Percentiles rank a stretch among this genome's conserved stretches.
Evolutionary conservation across 2,797 vertebrate genomes (phyloP).

Genomic region (Ciconia nigra): DNA sequence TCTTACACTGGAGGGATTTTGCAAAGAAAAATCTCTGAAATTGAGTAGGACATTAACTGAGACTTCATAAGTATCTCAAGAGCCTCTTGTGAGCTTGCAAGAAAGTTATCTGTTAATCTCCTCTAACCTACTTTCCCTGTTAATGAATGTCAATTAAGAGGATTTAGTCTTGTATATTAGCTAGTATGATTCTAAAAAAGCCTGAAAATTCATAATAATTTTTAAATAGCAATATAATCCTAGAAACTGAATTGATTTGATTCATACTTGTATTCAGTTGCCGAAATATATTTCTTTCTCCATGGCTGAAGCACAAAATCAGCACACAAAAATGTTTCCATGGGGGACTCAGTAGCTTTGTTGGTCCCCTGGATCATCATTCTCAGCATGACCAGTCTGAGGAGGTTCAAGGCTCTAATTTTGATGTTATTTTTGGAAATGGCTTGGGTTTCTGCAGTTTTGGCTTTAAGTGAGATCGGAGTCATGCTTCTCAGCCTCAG

Average conservation of each 20-base stretch:
- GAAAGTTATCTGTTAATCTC: neutral
- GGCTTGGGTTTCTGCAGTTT: constrained; percentile 72
- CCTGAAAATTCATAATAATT: neutral
- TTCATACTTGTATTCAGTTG: neutral
- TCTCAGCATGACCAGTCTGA: constrained; percentile 67
- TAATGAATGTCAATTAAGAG: neutral
- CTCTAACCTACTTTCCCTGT: neutral
- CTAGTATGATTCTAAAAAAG: neutral
- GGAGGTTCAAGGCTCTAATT: constrained; percentile 69
- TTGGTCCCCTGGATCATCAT: constrained; percentile 54
- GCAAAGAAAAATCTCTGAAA: neutral
- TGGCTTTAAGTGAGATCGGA: constrained; percentile 73
- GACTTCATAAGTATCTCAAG: neutral
- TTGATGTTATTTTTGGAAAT: constrained; percentile 82
- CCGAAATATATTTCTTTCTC: neutral
- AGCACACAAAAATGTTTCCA: constrained; percentile 30
- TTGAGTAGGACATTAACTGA: neutral
- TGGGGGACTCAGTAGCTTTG: constrained; percentile 54
- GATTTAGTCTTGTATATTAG: neutral
- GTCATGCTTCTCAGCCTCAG: constrained; percentile 70
- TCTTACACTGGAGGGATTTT: neutral
- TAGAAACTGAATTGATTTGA: neutral
- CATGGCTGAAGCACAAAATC: constrained; percentile 11
- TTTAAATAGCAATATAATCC: neutral
- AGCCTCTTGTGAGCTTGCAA: neutral